Evolutionary conservation across 37 sponge, comb jelly and placozoan species (phyloP).

Genomic region (Spongilla lacustris): DNA sequence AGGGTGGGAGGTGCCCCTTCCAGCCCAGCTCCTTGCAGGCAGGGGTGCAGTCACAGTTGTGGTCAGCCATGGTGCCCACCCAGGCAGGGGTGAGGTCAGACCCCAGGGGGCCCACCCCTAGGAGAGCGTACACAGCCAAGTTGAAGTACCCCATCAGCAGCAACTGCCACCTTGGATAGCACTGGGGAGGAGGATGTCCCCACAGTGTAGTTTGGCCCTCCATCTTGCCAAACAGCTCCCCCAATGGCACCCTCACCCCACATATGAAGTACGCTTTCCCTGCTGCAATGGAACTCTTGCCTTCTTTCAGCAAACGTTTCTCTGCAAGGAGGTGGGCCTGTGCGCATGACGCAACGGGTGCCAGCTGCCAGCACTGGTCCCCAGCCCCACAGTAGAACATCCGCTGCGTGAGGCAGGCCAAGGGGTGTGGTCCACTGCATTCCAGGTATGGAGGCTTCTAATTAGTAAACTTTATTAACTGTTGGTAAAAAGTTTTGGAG

Average conservation of each 20-base stretch:
- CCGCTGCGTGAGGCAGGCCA: not conserved
- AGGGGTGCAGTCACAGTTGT: conserved; percentile 13
- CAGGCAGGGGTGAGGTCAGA: not conserved
- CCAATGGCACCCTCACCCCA: not conserved
- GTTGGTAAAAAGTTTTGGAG: too few species aligned
- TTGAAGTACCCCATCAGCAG: conserved; percentile 32
- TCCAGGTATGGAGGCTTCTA: too few species aligned
- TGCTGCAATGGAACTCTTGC: not conserved
- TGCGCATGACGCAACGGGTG: conserved; percentile 18
- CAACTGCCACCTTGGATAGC: conserved; percentile 14
- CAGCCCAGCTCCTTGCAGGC: conserved; percentile 54
- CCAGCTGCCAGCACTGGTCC: not conserved
- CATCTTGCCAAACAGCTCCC: conserved; percentile 9
- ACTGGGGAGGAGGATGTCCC: conserved; percentile 7
- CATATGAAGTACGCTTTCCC: conserved; percentile 50
- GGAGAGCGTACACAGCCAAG: conserved; percentile 6
- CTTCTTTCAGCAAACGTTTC: conserved; percentile 31
- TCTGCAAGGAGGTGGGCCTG: conserved; percentile 55
- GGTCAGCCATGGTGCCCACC: not conserved
- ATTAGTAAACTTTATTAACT: too few species aligned
- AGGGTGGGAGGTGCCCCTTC: conserved; percentile 4
- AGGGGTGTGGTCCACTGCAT: not conserved
- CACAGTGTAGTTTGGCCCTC: not conserved
- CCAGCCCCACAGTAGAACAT: not conserved
- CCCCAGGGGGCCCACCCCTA: conserved; percentile 11